phyloP scores from a whole-genome alignment of 2,113 vertebrate species.

The Henicopernis longicauda region DNA sequence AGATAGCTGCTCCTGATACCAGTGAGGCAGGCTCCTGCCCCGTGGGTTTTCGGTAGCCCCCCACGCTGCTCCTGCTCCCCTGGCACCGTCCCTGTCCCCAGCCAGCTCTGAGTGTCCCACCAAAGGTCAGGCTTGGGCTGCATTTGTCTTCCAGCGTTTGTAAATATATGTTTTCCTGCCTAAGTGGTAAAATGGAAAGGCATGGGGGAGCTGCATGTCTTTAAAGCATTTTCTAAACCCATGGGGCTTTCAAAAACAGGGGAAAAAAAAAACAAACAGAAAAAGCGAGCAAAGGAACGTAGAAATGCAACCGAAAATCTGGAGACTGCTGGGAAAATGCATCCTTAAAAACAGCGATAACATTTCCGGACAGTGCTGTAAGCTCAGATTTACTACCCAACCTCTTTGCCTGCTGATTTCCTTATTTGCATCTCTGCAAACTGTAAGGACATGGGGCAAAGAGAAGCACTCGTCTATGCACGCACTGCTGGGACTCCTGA shows the following conservation, averaged over 20 bases:
- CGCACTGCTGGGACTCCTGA: constrained; percentile 24
- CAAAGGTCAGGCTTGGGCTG: neutral
- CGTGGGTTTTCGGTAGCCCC: neutral
- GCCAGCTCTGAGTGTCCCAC: neutral
- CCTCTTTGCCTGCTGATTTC: neutral
- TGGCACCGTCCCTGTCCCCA: neutral
- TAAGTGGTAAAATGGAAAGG: neutral
- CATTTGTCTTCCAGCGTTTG: accelerated
- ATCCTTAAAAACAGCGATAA: neutral
- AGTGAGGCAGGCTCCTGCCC: neutral
- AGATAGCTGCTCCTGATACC: neutral
- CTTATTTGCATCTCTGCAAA: neutral
- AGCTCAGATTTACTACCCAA: neutral
- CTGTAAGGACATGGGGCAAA: neutral
- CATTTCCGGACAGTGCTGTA: neutral
- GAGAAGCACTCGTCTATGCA: neutral
- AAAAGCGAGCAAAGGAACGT: neutral
- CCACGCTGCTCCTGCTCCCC: accelerated
- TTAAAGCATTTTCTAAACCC: neutral
- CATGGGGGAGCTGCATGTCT: accelerated
- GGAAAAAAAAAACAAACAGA: accelerated
- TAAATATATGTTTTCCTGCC: neutral
- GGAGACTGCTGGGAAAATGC: accelerated
- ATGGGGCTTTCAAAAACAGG: accelerated
- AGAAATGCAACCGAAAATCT: accelerated